Conservation (phyloP, 2,797 vertebrate genomes). For the Gobio occitaniae region DNA sequence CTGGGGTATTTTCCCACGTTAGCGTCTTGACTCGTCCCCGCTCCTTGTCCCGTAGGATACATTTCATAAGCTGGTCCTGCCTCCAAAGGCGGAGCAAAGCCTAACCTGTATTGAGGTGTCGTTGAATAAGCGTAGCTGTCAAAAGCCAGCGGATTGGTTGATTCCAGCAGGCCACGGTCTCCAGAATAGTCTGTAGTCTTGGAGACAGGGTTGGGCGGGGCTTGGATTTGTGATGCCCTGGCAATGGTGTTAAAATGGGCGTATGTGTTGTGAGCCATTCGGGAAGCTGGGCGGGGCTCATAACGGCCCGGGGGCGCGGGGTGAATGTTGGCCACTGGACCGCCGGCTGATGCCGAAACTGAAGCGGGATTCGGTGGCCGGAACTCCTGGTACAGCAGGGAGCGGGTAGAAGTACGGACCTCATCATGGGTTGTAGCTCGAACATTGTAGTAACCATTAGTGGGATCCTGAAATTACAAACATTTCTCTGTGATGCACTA, state of each 20-base stretch:
- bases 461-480: slow-evolving; percentile 84
- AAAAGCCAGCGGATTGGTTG: slow-evolving; percentile 85
- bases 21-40: slow-evolving; percentile 68
- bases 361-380: slow-evolving; percentile 79
- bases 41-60: slow-evolving; percentile 80
- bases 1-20: slow-evolving; percentile 84
- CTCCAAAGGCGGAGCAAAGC: slow-evolving; percentile 83
- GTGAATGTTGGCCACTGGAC: slow-evolving; percentile 63
- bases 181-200: slow-evolving; percentile 68
- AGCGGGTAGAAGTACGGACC: slow-evolving; percentile 83
- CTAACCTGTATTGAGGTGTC: slow-evolving; percentile 83
- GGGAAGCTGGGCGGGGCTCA: slow-evolving; percentile 87
- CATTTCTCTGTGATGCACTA: background rate
- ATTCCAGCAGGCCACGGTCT: slow-evolving; percentile 82
- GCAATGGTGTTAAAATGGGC: slow-evolving; percentile 91
- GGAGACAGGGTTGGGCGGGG: slow-evolving; percentile 70
- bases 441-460: slow-evolving; percentile 97
- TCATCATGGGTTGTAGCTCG: slow-evolving; percentile 90
- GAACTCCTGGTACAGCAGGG: slow-evolving; percentile 89
- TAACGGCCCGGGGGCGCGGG: slow-evolving; percentile 79
- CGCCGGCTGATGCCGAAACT: slow-evolving; percentile 65
- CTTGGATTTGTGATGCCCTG: slow-evolving; percentile 73
- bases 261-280: slow-evolving; percentile 90
- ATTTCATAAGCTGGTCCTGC: slow-evolving; percentile 83
- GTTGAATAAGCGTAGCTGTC: slow-evolving; percentile 89